phyloP scores from a whole-genome alignment of 2,113 vertebrate species.

The Platichthys stellatus region DNA sequence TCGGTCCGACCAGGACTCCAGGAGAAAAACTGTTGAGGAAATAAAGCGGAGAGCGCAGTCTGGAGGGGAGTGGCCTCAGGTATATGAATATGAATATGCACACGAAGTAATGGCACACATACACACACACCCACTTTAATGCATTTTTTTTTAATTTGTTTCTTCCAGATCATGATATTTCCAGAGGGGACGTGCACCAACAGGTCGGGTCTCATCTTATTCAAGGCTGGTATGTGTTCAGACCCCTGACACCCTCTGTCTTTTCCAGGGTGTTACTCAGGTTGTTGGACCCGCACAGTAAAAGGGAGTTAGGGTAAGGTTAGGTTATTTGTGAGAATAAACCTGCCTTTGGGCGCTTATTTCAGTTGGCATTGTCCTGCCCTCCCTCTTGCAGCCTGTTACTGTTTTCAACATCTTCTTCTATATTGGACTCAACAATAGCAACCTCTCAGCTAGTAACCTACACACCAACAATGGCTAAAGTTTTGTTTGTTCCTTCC shows the following conservation, averaged over 20 bases:
- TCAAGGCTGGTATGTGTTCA: conserved; percentile 90
- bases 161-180: conserved; percentile 94
- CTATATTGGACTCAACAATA: too few species aligned
- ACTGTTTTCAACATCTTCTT: too few species aligned
- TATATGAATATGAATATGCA: conserved; percentile 44
- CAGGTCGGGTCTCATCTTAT: conserved; percentile 93
- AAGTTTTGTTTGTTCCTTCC: too few species aligned
- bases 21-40: conserved; percentile 93
- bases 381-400: too few species aligned
- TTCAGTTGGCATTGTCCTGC: too few species aligned
- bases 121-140: not conserved
- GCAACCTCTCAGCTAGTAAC: too few species aligned
- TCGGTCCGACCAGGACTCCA: conserved; percentile 91
- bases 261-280: not conserved
- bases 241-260: not conserved
- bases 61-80: conserved; percentile 94
- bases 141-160: conserved; percentile 6
- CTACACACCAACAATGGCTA: too few species aligned
- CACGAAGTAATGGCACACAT: not conserved
- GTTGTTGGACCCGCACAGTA: not conserved
- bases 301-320: not conserved
- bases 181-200: conserved; percentile 97
- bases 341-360: not conserved
- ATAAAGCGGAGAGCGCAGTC: conserved; percentile 89
- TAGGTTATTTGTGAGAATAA: not conserved